Base-by-base conservation (phyloP, 2,888 invertebrate genomes). In the Thyatira batis region DNA sequence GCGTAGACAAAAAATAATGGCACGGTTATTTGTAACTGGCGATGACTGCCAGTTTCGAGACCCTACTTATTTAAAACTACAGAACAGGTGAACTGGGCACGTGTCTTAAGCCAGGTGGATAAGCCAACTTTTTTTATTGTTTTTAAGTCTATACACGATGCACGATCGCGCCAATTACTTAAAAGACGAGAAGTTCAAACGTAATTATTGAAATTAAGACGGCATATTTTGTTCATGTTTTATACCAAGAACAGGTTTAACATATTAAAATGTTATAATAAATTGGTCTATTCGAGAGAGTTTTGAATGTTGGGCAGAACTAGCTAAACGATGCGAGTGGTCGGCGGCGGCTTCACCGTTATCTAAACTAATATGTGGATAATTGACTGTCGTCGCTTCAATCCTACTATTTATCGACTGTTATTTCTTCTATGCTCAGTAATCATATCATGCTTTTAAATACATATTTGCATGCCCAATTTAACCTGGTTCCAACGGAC, bases 11-110 rank as follows among this genome's bases (percentile, higher is more conserved):
- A 80, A 81, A 80, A 68, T 73, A 76, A 79, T 78, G 57, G 69
- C 70, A 72, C 65, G 68, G 60, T 70, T 67, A 60, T 61, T 51
- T 63, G 39, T 55, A 60, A 57, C 61, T 54, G 54, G 45, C 51
- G 58, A 60, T 62, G 65, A 64, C 60, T 71, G 69, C 62, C 59
- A 60, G 62, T 69, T 71, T 61, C 48, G 53, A 72, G 62, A 60
- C 62, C 61, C 58, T 71, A 70, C 65, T 73, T 76, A 78, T 76
- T 69, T 72, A 72, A 72, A 73, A 73, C 62, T 68, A 65, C 70
- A 39, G 61, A 84, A 87, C 89, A 89, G 89, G 88, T 89, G 89
- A 86, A 80, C 58, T 57, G 28, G 72, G 82, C 89, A 85, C 89
- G 89, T 81, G 89, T 79, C 80, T 53, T n/a, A 30, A 53, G 76